phyloP scores from a whole-genome alignment of 2,888 invertebrate genomes.

The Drosophila meridionalis region DNA sequence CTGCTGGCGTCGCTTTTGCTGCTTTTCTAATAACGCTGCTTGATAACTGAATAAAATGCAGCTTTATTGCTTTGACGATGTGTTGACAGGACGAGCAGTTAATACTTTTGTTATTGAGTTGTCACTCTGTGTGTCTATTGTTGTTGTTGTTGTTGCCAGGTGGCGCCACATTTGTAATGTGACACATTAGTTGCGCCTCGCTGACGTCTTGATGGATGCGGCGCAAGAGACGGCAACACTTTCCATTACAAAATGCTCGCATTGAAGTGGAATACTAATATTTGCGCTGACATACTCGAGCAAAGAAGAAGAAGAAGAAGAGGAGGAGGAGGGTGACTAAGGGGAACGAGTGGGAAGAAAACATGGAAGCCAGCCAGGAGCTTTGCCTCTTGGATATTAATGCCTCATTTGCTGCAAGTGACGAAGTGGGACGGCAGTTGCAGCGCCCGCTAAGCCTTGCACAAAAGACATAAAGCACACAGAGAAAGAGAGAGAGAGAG shows the following conservation, averaged over 20 bases:
- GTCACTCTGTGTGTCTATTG: background rate
- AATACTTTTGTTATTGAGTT: slow-evolving; percentile 73
- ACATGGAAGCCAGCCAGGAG: slow-evolving; percentile 57
- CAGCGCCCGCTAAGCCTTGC: slow-evolving; percentile 60
- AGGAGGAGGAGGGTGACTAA: background rate
- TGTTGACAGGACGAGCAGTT: slow-evolving; percentile 26
- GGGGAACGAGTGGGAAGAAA: background rate
- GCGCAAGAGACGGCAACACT: slow-evolving; percentile 56
- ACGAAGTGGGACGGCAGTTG: slow-evolving; percentile 23
- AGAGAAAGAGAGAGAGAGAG: background rate
- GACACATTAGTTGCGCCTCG: slow-evolving; percentile 75
- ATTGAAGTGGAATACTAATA: slow-evolving; percentile 80
- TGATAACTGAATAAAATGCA: slow-evolving; percentile 67
- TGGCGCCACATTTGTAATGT: slow-evolving; percentile 67
- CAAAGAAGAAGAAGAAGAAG: slow-evolving; percentile 26
- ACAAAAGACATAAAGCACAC: slow-evolving; percentile 54
- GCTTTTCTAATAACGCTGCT: slow-evolving; percentile 34
- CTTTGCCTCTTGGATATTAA: slow-evolving; percentile 71
- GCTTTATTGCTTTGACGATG: slow-evolving; percentile 61
- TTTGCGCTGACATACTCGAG: slow-evolving; percentile 72
- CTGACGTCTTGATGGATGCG: slow-evolving; percentile 66
- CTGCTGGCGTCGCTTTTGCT: background rate
- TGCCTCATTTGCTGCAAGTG: slow-evolving; percentile 79
- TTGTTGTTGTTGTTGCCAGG: slow-evolving; percentile 24
- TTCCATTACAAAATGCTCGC: slow-evolving; percentile 80